Conservation (phyloP, 1,140 invertebrate genomes). For the Cydia splendana region DNA sequence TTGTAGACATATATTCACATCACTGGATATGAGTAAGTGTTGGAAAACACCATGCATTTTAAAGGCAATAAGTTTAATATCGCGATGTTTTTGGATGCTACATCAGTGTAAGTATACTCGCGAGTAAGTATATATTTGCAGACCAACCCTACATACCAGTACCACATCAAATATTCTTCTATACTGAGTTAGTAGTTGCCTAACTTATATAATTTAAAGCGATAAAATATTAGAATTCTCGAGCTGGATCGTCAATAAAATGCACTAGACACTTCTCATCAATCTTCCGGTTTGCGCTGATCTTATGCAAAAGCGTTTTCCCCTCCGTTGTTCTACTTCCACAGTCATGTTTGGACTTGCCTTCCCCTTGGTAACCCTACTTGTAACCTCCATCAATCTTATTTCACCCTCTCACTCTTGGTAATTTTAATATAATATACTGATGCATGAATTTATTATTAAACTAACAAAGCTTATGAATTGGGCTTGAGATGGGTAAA, state of each 20-base stretch:
- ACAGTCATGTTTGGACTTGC: slow-evolving; percentile 10
- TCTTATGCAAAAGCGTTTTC: slow-evolving; percentile 28
- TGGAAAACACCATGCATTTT: too few relatives aligned
- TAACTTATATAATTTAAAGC: background rate
- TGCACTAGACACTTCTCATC: slow-evolving; percentile 38
- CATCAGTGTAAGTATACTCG: too few relatives aligned
- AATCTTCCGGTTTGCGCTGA: slow-evolving; percentile 48
- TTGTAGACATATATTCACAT: too few relatives aligned
- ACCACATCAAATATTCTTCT: too few relatives aligned
- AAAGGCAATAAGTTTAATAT: too few relatives aligned
- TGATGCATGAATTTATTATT: slow-evolving; percentile 2
- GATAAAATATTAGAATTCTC: background rate
- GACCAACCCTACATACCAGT: too few relatives aligned
- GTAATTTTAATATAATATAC: slow-evolving; percentile 19
- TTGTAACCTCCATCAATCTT: slow-evolving; percentile 46
- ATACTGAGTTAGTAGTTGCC: too few relatives aligned
- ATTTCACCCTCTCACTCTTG: slow-evolving; percentile 35
- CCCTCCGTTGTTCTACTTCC: slow-evolving; percentile 2
- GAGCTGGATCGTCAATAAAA: background rate
- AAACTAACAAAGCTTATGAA: background rate
- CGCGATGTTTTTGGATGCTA: too few relatives aligned
- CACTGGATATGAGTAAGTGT: too few relatives aligned
- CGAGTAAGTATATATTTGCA: too few relatives aligned
- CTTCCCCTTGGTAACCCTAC: slow-evolving; percentile 21
- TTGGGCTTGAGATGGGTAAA: background rate